Percentiles rank a stretch among this genome's conserved stretches.
These are phyloP conservation scores for Acridotheres tristis DNA, from an alignment of 2,797 vertebrate genomes.

Conservation along the genomic window DNA sequence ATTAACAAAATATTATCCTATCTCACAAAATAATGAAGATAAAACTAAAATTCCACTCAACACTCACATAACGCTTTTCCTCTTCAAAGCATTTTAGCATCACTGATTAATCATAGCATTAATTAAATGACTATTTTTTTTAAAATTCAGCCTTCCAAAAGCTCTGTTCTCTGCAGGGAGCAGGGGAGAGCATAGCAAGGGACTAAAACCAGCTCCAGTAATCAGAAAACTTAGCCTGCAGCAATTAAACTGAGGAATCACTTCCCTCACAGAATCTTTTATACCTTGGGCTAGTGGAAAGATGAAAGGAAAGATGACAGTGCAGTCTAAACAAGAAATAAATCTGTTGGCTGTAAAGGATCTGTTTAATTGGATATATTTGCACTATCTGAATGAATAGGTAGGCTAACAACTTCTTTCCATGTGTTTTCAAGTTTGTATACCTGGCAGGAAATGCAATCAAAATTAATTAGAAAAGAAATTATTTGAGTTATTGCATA, in stretches of 20 bases:
- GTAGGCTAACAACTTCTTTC: background rate
- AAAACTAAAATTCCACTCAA: constrained; percentile 31
- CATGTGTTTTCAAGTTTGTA: background rate
- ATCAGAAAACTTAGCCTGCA: constrained; percentile 48
- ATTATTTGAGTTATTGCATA: background rate
- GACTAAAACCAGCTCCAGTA: constrained; percentile 38
- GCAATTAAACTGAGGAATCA: constrained; percentile 45
- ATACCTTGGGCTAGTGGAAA: constrained; percentile 6
- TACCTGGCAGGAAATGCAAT: background rate
- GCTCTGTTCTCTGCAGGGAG: constrained; percentile 37
- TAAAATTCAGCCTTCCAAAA: background rate
- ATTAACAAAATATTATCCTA: constrained; percentile 43
- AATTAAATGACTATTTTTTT: background rate
- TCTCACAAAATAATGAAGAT: constrained; percentile 47
- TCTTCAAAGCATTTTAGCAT: constrained; percentile 57
- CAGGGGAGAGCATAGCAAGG: background rate
- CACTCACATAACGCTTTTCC: constrained; percentile 1
- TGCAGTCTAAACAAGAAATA: background rate
- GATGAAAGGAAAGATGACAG: constrained; percentile 37
- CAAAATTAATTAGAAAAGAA: background rate
- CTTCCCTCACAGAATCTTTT: constrained; percentile 21
- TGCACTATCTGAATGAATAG: background rate
- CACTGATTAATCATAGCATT: constrained; percentile 55
- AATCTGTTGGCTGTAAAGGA: background rate
- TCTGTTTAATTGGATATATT: constrained; percentile 2